phyloP scores from a whole-genome alignment of 2,797 vertebrate species.

The Eleutherodactylus coqui region DNA sequence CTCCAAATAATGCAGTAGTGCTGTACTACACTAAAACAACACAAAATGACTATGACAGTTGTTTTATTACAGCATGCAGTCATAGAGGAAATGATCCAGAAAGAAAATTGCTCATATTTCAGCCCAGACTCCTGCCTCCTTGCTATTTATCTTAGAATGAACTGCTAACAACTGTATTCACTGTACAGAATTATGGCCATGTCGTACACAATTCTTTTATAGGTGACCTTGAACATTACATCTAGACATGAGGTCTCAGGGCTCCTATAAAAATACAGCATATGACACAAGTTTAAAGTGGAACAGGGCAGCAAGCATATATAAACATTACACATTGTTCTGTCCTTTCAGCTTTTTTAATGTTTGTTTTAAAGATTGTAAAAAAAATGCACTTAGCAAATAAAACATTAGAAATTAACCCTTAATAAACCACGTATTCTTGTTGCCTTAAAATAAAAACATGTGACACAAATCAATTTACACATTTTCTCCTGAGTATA shows the following conservation, averaged over 20 bases:
- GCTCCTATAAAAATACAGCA: not conserved
- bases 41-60: constrained; percentile 48
- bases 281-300: not conserved
- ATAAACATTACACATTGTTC: not conserved
- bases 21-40: constrained; percentile 29
- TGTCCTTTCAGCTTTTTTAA: not conserved
- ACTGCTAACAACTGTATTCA: constrained; percentile 44
- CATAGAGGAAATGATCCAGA: constrained; percentile 46
- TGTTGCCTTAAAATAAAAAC: no score
- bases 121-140: constrained; percentile 24
- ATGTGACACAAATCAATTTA: no score
- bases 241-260: constrained; percentile 33
- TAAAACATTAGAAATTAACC: no score
- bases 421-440: no score
- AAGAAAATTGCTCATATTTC: constrained; percentile 44
- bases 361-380: not conserved
- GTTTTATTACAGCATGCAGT: constrained; percentile 49
- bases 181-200: constrained; percentile 47
- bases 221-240: constrained; percentile 43
- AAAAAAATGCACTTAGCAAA: no score
- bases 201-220: constrained; percentile 30
- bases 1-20: constrained; percentile 11
- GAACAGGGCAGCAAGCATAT: not conserved
- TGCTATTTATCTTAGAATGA: constrained; percentile 39
- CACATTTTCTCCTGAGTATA: no score